Evolutionary conservation across 2,888 invertebrate species (phyloP).

Genomic region (Tiphia femorata): DNA sequence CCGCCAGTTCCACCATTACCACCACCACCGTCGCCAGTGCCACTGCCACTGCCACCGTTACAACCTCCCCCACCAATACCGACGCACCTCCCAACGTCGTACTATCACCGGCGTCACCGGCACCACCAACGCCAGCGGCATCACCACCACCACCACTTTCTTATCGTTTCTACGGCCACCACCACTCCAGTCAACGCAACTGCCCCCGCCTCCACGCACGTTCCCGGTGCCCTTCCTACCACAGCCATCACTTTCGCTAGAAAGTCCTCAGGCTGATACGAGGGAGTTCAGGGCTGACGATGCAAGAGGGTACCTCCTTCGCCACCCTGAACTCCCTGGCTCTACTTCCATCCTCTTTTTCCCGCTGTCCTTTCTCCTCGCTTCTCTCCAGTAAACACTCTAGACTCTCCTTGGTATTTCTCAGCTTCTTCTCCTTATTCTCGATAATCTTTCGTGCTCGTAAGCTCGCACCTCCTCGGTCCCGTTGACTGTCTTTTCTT

Average conservation of each 20-base stretch:
- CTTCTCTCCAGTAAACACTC: neutral
- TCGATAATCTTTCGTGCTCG: neutral
- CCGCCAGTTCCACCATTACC: constrained; percentile 10
- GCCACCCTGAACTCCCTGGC: constrained; percentile 14
- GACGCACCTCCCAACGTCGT: too few species aligned
- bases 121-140: constrained; percentile 33
- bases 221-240: constrained; percentile 40
- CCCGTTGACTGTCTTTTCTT: too few species aligned
- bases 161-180: constrained; percentile 16
- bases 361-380: constrained; percentile 6
- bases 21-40: constrained; percentile 25
- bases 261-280: constrained; percentile 38
- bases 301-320: constrained; percentile 38
- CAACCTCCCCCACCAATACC: constrained; percentile 14
- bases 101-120: constrained; percentile 25
- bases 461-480: too few species aligned
- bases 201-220: constrained; percentile 17
- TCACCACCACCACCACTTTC: constrained; percentile 1
- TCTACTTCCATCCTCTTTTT: neutral
- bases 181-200: neutral
- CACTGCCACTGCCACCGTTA: constrained; percentile 6
- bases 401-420: neutral
- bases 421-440: neutral
- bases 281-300: constrained; percentile 46
- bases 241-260: constrained; percentile 61